These are phyloP conservation scores for Ophioninae sp. DNA, from an alignment of 2,888 invertebrate species.

Conservation along the genomic window DNA sequence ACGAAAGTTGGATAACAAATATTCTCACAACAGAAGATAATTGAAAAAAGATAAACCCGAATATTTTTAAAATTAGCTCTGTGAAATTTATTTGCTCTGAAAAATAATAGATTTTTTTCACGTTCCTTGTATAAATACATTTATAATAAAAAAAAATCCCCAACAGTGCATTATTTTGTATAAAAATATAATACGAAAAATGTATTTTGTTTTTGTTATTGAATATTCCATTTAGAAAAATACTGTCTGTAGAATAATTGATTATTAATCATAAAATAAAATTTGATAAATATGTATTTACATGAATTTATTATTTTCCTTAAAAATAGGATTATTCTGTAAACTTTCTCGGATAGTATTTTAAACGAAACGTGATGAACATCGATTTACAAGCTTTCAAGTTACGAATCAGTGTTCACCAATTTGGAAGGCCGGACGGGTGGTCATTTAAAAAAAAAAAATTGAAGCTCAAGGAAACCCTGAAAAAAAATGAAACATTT, in stretches of 20 bases:
- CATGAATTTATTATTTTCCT: neutral
- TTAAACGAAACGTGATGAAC: neutral
- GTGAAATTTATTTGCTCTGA: neutral
- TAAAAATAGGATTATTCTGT: neutral
- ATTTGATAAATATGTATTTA: no score
- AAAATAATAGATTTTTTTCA: neutral
- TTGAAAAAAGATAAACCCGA: no score
- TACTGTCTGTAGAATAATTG: no score
- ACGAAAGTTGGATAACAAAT: no score
- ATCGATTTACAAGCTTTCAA: neutral
- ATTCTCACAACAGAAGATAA: no score
- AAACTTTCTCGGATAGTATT: neutral
- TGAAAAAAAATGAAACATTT: conserved; percentile 8
- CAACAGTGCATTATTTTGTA: neutral
- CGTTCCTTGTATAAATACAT: neutral
- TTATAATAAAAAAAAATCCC: neutral
- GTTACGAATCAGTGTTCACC: neutral
- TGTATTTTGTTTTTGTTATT: no score
- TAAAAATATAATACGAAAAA: no score
- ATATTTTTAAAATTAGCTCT: no score
- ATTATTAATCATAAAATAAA: no score
- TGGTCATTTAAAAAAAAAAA: neutral
- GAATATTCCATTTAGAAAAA: no score
- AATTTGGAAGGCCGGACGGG: neutral
- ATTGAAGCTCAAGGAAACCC: neutral